Base-by-base conservation (phyloP, 2,113 vertebrate genomes). In the Struthio camelus region DNA sequence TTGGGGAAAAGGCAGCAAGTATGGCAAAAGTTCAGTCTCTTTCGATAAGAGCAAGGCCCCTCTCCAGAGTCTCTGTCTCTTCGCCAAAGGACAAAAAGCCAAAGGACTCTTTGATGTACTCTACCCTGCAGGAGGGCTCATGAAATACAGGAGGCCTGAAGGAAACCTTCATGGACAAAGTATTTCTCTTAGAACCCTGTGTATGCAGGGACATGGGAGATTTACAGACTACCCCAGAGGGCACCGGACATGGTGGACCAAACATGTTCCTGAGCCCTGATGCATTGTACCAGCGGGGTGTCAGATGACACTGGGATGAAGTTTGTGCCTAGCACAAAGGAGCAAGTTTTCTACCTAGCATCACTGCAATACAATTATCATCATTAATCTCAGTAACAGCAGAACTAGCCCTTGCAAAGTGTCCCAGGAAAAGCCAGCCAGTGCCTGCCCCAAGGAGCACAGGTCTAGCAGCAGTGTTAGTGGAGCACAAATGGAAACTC, bases 191-290 rank as follows among this genome's bases (percentile, higher is more conserved):
- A 13, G 75, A 36, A 4, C 9, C 32, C 71, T 16, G 22, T 0
- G 0, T 11, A 25, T 72, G 24, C 0, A 3, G 12, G 69, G 15
- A 48, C 5, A 12, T 0, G 3, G 38, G 30, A 36, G 54, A 11
- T 25, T 4, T 38, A 27, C 54, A 88, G 66, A 14, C 14, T 38
- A 7, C 17, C 24, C 61, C 5, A 8, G 40, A 70, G 34, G 40
- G 24, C 4, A 3, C 27, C 67, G 56, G 38, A 15, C 56, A 46
- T 50, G 6, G 25, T 17, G 40, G 28, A n/a, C 46, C 81, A 78
- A 48, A 53, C 22, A 14, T 36, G 62, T 2, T 51, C 56, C 78
- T 59, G 58, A 64, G 80, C 27, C 30, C 46, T 51, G 71, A 40
- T 51, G 20, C 25, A 56, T 16, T 17, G 4, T 46, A 8, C 27